Percentiles rank a stretch among this genome's conserved stretches.
phyloP scores from a whole-genome alignment of 1,140 invertebrate species.

The Drosophila takahashii region DNA sequence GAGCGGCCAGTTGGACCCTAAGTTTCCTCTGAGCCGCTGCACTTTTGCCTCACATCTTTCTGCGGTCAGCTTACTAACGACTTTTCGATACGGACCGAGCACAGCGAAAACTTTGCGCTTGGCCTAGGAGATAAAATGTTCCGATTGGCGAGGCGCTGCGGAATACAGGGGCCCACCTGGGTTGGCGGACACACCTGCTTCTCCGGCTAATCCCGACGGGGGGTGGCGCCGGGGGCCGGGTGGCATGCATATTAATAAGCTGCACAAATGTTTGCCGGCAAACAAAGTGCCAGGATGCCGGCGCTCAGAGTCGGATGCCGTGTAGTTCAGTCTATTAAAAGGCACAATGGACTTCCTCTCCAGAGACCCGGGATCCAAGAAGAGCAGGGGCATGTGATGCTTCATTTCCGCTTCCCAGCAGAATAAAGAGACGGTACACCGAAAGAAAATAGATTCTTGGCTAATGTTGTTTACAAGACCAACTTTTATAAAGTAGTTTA shows the following conservation, averaged over 20 bases:
- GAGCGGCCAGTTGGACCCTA: slow-evolving; percentile 25
- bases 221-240: slow-evolving; percentile 10
- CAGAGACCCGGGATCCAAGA: not conserved
- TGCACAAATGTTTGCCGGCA: slow-evolving; percentile 73
- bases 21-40: slow-evolving; percentile 33
- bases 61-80: slow-evolving; percentile 79
- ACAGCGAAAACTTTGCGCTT: slow-evolving; percentile 61
- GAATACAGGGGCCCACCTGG: not conserved
- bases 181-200: slow-evolving; percentile 40
- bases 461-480: too few species aligned
- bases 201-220: slow-evolving; percentile 39
- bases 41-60: slow-evolving; percentile 52
- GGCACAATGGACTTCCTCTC: slow-evolving; percentile 60
- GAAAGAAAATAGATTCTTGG: not conserved
- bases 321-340: slow-evolving; percentile 73
- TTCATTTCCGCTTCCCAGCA: slow-evolving; percentile 42
- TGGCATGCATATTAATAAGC: slow-evolving; percentile 75
- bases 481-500: not conserved
- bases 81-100: slow-evolving; percentile 70
- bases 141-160: slow-evolving; percentile 47
- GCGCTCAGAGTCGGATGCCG: slow-evolving; percentile 28
- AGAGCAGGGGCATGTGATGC: slow-evolving; percentile 32
- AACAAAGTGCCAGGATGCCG: slow-evolving; percentile 55
- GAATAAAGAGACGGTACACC: not conserved
- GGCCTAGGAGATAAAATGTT: slow-evolving; percentile 70